Conservation (phyloP, 2,888 invertebrate genomes). For the Lasioglossum oenotherae region DNA sequence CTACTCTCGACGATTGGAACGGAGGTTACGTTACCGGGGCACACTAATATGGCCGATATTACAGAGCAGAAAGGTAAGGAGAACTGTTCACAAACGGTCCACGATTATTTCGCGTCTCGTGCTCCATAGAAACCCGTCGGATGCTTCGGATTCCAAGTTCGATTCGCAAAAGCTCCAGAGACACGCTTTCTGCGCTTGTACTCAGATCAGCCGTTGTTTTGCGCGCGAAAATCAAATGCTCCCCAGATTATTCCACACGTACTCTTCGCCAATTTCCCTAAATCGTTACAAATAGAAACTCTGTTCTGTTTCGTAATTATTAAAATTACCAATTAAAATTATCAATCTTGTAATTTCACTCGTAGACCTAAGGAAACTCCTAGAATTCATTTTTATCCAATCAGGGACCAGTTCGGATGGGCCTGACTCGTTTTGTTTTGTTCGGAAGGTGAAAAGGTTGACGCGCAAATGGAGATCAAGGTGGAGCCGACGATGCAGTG, state of each 20-base stretch:
- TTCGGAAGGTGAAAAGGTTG: slow-evolving; percentile 57
- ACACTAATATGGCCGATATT: slow-evolving; percentile 57
- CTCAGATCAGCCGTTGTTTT: background rate
- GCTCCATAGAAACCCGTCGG: background rate
- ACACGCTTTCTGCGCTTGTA: background rate
- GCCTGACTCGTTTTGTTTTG: slow-evolving; percentile 32
- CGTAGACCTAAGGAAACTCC: background rate
- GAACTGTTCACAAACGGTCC: slow-evolving; percentile 19
- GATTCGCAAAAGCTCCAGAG: slow-evolving; percentile 29
- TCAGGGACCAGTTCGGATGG: background rate
- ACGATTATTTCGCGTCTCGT: background rate
- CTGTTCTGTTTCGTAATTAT: background rate
- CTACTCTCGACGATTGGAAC: slow-evolving; percentile 54
- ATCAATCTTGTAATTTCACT: background rate
- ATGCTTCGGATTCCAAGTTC: slow-evolving; percentile 13
- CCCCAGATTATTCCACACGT: background rate
- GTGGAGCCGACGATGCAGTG: slow-evolving; percentile 70
- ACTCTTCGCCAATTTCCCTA: background rate
- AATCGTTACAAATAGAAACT: background rate
- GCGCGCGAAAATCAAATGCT: slow-evolving; percentile 49
- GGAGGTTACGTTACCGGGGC: slow-evolving; percentile 35
- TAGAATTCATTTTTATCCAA: background rate
- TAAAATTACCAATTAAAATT: background rate
- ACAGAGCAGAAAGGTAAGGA: slow-evolving; percentile 63
- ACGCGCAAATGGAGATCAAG: slow-evolving; percentile 71